phyloP scores from a whole-genome alignment of 2,888 invertebrate species.

The Strigamia crassipes region DNA sequence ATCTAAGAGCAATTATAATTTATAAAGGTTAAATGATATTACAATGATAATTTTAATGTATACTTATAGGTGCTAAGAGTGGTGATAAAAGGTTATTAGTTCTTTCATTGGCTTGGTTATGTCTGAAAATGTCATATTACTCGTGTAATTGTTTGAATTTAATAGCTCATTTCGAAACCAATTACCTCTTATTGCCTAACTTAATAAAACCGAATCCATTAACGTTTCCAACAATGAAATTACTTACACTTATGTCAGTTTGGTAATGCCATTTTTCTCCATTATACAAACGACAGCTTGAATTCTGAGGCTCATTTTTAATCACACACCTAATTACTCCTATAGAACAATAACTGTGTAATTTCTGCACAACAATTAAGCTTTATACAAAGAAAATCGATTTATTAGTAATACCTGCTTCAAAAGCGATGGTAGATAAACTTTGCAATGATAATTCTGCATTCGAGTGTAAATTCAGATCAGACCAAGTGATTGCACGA shows the following conservation, averaged over 20 bases:
- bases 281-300: not conserved
- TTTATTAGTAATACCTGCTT: not conserved
- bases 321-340: slow-evolving; percentile 55
- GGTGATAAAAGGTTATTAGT: not conserved
- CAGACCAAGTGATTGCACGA: slow-evolving; percentile 53
- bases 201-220: not conserved
- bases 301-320: not conserved
- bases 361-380: not conserved
- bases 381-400: too few relatives aligned
- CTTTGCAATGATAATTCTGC: slow-evolving; percentile 60
- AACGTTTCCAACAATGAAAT: not conserved
- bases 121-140: not conserved
- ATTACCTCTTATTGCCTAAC: not conserved
- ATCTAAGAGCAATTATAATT: not conserved
- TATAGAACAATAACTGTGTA: not conserved
- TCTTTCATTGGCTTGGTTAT: not conserved
- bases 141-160: not conserved
- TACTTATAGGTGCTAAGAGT: not conserved
- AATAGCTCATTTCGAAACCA: not conserved
- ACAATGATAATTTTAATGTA: not conserved
- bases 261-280: not conserved
- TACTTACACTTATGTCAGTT: not conserved
- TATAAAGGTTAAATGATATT: not conserved
- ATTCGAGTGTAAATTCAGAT: slow-evolving; percentile 54
- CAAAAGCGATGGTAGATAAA: not conserved